phyloP scores from a whole-genome alignment of 2,888 invertebrate genomes.

The Frankliniella intonsa region DNA sequence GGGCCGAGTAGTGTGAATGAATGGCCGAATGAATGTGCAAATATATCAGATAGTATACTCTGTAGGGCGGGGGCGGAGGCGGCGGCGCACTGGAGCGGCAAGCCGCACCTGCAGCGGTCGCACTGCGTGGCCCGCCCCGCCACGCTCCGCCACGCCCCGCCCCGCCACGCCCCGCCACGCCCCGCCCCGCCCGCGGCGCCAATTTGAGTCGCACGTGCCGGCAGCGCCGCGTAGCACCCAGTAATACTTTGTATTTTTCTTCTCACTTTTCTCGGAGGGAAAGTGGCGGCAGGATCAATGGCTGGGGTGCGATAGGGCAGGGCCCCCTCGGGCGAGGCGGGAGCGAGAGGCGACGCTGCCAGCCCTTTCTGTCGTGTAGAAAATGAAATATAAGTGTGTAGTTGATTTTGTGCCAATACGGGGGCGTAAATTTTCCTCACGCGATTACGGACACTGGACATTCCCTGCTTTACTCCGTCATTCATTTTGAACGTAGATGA shows the following conservation, averaged over 20 bases:
- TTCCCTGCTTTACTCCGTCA: too few relatives aligned
- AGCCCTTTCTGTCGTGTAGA: too few relatives aligned
- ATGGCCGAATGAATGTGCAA: constrained; percentile 6
- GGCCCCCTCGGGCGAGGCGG: too few relatives aligned
- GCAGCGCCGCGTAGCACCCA: not conserved
- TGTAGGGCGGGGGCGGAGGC: not conserved
- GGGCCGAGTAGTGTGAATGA: not conserved
- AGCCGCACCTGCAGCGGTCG: not conserved
- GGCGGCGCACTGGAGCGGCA: not conserved
- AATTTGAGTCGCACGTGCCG: constrained; percentile 18
- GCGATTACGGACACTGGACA: too few relatives aligned
- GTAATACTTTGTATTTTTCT: not conserved
- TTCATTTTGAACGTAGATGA: too few relatives aligned
- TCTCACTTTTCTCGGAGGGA: not conserved
- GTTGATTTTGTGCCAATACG: too few relatives aligned
- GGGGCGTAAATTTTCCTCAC: too few relatives aligned
- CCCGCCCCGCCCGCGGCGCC: not conserved
- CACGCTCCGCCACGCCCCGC: not conserved
- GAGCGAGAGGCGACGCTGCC: too few relatives aligned
- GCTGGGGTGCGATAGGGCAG: too few relatives aligned
- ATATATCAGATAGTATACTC: not conserved
- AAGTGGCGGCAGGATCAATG: too few relatives aligned
- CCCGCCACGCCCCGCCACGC: constrained; percentile 12
- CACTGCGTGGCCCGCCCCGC: not conserved
- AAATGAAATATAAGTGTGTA: too few relatives aligned